A percentile compares a stretch with the other conserved stretches of the same genome.
Conservation (phyloP, 2,888 invertebrate genomes). For the Latrodectus elegans region DNA sequence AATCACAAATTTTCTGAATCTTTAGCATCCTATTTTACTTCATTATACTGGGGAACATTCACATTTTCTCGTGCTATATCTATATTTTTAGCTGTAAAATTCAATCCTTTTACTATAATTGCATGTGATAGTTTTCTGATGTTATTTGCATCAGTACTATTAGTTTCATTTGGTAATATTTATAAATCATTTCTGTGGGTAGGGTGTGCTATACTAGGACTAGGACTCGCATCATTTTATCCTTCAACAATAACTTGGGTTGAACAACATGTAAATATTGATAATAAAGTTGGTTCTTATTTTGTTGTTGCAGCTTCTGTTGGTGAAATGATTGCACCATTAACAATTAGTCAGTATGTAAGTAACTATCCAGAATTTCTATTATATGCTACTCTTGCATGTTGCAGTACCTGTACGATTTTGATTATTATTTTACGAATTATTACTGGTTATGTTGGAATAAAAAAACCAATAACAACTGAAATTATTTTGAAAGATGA, state of each 20-base stretch:
- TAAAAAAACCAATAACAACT: slow-evolving; percentile 11
- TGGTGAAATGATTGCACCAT: slow-evolving; percentile 70
- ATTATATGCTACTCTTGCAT: slow-evolving; percentile 51
- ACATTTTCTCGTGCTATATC: slow-evolving; percentile 75
- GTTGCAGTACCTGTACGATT: slow-evolving; percentile 17
- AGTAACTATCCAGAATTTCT: slow-evolving; percentile 55
- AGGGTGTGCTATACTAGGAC: slow-evolving; percentile 54
- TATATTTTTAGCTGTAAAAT: slow-evolving; percentile 72
- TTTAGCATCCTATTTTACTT: slow-evolving; percentile 72
- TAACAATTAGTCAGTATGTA: slow-evolving; percentile 69
- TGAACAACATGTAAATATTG: slow-evolving; percentile 59
- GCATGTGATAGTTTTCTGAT: slow-evolving; percentile 59
- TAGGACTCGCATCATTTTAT: slow-evolving; percentile 69
- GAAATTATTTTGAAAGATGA: neutral
- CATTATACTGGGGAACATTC: slow-evolving; percentile 76
- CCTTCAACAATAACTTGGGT: slow-evolving; percentile 66
- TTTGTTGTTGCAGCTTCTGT: slow-evolving; percentile 68
- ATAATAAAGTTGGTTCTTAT: slow-evolving; percentile 65
- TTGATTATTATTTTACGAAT: slow-evolving; percentile 41
- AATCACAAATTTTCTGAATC: slow-evolving; percentile 71
- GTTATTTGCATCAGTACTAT: slow-evolving; percentile 38
- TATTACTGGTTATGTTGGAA: slow-evolving; percentile 3
- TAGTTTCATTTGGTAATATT: slow-evolving; percentile 38
- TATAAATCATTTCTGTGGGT: slow-evolving; percentile 61
- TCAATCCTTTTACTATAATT: slow-evolving; percentile 51